Evolutionary conservation across 1,140 invertebrate genomes (phyloP).

Genomic region (Linepithema humile): DNA sequence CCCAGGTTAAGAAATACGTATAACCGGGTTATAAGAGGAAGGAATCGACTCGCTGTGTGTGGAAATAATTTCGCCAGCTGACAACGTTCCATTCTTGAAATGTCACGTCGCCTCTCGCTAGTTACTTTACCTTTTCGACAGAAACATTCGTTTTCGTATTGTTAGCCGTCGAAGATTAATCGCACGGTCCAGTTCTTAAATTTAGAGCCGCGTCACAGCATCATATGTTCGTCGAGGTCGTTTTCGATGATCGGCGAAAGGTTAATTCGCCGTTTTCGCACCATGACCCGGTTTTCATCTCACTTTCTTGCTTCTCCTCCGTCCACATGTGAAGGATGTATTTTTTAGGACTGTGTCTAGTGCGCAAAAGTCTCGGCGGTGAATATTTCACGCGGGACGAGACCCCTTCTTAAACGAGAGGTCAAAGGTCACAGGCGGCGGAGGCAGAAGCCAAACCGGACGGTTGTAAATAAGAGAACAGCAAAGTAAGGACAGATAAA

Average conservation of each 20-base stretch:
- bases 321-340: conserved; percentile 9
- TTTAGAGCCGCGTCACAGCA: conserved; percentile 18
- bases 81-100: conserved; percentile 41
- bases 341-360: conserved; percentile 43
- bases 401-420: conserved; percentile 25
- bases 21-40: conserved; percentile 41
- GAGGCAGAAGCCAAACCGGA: background rate
- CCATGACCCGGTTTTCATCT: conserved; percentile 43
- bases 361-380: conserved; percentile 3
- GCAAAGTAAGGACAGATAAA: conserved; percentile 29
- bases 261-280: conserved; percentile 49
- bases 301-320: background rate
- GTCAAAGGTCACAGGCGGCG: conserved; percentile 17
- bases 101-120: conserved; percentile 14
- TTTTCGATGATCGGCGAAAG: conserved; percentile 15
- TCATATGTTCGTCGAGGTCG: background rate
- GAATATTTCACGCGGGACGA: conserved; percentile 42
- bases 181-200: conserved; percentile 45
- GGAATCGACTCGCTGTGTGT: background rate
- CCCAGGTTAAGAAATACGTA: conserved; percentile 20
- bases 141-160: conserved; percentile 18
- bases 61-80: conserved; percentile 30
- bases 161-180: conserved; percentile 25
- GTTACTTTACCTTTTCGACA: background rate
- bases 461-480: conserved; percentile 24